These are phyloP conservation scores for Delphinus delphis DNA, from an alignment of 2,113 vertebrate genomes.

Conservation along the genomic window DNA sequence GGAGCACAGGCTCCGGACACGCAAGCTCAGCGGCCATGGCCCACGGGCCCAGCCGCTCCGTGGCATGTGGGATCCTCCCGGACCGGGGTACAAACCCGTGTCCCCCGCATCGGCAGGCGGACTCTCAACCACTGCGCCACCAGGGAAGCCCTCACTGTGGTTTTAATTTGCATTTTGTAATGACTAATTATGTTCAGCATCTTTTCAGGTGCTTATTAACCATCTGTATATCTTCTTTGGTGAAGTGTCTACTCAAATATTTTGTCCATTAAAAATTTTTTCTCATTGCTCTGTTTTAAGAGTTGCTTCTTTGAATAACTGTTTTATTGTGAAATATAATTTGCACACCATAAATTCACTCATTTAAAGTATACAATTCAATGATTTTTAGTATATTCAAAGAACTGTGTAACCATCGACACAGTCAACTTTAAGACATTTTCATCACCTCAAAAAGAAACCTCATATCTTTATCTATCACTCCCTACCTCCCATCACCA, in stretches of 20 bases:
- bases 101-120: too few species aligned
- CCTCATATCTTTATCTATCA: neutral
- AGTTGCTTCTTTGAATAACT: neutral
- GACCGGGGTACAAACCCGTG: too few species aligned
- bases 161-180: constrained; percentile 47
- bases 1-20: too few species aligned
- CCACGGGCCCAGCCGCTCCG: too few species aligned
- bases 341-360: neutral
- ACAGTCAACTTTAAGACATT: neutral
- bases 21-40: too few species aligned
- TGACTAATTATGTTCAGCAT: neutral
- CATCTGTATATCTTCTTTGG: neutral
- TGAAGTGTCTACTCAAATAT: neutral
- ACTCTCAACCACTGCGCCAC: too few species aligned
- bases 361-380: neutral
- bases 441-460: neutral
- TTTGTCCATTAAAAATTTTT: neutral
- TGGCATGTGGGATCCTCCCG: too few species aligned
- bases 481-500: neutral
- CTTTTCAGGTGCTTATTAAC: neutral
- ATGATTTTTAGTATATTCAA: neutral
- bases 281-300: neutral
- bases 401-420: neutral
- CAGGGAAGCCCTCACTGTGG: neutral
- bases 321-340: neutral